These are phyloP conservation scores for Podarcis muralis DNA, from an alignment of 2,113 vertebrate species.

Conservation along the genomic window DNA sequence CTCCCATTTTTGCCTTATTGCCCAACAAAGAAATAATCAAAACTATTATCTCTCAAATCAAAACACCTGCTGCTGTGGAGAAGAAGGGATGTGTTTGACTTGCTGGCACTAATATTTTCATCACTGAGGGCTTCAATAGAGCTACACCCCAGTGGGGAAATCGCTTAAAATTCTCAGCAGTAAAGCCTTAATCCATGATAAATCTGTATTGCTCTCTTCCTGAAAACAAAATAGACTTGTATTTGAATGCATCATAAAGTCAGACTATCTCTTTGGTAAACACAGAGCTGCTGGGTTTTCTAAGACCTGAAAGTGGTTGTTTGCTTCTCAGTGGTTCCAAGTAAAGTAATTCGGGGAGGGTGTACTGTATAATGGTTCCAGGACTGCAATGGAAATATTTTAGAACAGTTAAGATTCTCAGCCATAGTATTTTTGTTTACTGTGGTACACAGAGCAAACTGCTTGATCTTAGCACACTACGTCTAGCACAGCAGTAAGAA, in stretches of 20 bases:
- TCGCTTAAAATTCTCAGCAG: constrained; percentile 4
- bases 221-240: background rate
- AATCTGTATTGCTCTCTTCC: constrained; percentile 1
- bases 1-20: background rate
- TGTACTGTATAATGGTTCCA: background rate
- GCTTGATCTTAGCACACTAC: background rate
- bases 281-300: background rate
- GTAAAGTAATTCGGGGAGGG: background rate
- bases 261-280: background rate
- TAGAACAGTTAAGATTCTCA: background rate
- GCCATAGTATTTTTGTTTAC: background rate
- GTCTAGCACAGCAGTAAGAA: background rate
- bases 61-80: background rate
- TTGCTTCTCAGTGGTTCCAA: background rate
- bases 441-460: background rate
- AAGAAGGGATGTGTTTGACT: background rate
- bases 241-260: constrained; percentile 5
- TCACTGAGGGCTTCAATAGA: background rate
- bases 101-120: constrained; percentile 15
- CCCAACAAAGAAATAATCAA: constrained; percentile 28
- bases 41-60: constrained; percentile 21
- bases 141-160: background rate
- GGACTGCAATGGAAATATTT: background rate
- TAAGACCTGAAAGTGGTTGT: background rate
- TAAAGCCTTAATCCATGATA: background rate